These are phyloP conservation scores for Oryzias celebensis DNA, from an alignment of 2,113 vertebrate genomes.

Conservation along the genomic window DNA sequence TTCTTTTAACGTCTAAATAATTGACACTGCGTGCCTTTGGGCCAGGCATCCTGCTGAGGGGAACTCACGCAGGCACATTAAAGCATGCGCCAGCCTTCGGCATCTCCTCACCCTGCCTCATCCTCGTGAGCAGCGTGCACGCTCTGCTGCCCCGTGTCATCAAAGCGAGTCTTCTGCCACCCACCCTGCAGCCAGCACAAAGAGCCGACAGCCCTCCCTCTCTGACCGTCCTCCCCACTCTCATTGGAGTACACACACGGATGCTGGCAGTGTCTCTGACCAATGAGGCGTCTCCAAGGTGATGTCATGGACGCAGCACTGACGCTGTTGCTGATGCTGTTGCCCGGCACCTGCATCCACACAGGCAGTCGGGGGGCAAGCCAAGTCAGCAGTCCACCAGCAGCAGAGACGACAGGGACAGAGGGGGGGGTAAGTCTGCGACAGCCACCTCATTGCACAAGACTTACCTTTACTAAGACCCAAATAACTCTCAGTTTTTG, in stretches of 20 bases:
- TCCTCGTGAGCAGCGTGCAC: conserved; percentile 11
- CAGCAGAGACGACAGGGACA: conserved; percentile 41
- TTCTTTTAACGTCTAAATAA: conserved; percentile 52
- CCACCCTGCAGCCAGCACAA: conserved; percentile 67
- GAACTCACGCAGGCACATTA: conserved; percentile 3
- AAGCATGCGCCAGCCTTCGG: conserved; percentile 9
- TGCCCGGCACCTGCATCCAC: conserved; percentile 76
- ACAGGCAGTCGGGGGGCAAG: conserved; percentile 64
- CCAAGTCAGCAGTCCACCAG: conserved; percentile 48
- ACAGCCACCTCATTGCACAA: background rate
- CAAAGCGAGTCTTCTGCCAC: conserved; percentile 42
- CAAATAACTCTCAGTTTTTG: background rate
- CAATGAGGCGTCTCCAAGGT: conserved; percentile 71
- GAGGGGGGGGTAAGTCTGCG: conserved; percentile 62
- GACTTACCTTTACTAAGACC: background rate
- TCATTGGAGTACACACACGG: conserved; percentile 55
- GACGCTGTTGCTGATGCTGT: conserved; percentile 80
- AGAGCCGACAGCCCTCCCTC: conserved; percentile 55
- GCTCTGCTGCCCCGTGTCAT: conserved; percentile 43
- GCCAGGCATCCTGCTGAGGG: conserved; percentile 39
- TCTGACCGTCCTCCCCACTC: conserved; percentile 28
- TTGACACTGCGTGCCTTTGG: conserved; percentile 36
- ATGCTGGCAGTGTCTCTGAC: conserved; percentile 66
- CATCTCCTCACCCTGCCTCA: conserved; percentile 20
- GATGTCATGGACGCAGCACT: conserved; percentile 80